phyloP scores from a whole-genome alignment of 2,888 invertebrate genomes.

The Caenorhabditis auriculariae region DNA sequence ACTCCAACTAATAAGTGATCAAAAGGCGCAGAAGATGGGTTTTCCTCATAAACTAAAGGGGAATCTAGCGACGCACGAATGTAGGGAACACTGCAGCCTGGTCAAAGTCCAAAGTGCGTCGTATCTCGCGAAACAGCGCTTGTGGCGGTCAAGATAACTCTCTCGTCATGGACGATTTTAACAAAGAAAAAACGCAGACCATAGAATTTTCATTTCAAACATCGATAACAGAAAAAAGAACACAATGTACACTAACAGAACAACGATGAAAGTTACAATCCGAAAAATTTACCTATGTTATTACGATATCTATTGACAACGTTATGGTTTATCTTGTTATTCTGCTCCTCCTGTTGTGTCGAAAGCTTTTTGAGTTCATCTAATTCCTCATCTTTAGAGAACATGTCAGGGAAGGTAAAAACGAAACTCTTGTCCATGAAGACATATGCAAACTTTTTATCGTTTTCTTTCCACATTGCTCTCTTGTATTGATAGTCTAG shows the following conservation, averaged over 20 bases:
- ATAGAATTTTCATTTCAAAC: no score
- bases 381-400: conserved; percentile 33
- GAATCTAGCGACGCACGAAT: no score
- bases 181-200: no score
- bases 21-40: no score
- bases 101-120: no score
- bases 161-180: no score
- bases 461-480: conserved; percentile 62
- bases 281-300: conserved; percentile 34
- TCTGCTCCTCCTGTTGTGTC: conserved; percentile 35
- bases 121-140: no score
- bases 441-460: conserved; percentile 61
- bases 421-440: conserved; percentile 47
- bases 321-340: conserved; percentile 32
- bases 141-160: no score
- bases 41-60: no score
- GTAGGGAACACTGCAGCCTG: no score
- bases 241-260: no score
- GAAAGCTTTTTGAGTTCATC: conserved; percentile 18
- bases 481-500: conserved; percentile 42
- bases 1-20: not conserved
- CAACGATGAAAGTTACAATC: conserved; percentile 30
- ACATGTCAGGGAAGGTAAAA: conserved; percentile 46
- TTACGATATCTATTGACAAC: conserved; percentile 47
- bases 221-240: no score